Base-by-base conservation (phyloP, 2,888 invertebrate species). In the Acleris cristana region DNA sequence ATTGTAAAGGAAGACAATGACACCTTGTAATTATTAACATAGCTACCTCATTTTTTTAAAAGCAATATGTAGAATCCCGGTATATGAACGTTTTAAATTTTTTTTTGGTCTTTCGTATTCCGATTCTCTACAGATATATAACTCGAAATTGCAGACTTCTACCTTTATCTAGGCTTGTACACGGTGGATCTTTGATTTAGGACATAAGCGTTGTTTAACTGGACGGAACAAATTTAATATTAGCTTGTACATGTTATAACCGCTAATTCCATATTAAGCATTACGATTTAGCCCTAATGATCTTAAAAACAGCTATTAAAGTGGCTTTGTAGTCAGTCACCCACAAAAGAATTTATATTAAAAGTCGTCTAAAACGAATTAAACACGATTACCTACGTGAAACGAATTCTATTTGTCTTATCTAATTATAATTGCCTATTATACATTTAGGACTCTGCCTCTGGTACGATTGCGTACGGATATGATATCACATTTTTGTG, bases 271-370 rank as follows among this genome's bases (percentile, higher is more conserved):
- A 49, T 18, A 21, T 7, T 49, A 49, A 7, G n/a, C 7, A 45
- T 44, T 44, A 45, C 44, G 19, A 57, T 64, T 62, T 57, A 52
- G 44, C 19, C n/a, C 30, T 62, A 18, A 6, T 57, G 49, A 18
- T 56, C 14, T 57, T 26, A 57, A 64, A 64, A 57, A n/a, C 26
- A 57, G 51, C 57, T 44, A 57, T 52, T 57, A 57, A 57, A 30
- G 12, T 56, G 23, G 16, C 10, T 57, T 18, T 51, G 44, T 57
- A 64, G 40, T 23, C 23, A 57, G 14, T 19, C 51, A 4, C 34
- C 14, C 40, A 51, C 56, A 21, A 48, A 21, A 34, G 40, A 56
- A 63, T 56, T 23, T 40, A 55, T 49, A 19, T 51, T 18, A 19
- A 19, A 19, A 21, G 51, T 51, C 51, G 10, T 51, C 12, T 51